Evolutionary conservation across 2,888 invertebrate species (phyloP).

Genomic region (Acleris sparsana): DNA sequence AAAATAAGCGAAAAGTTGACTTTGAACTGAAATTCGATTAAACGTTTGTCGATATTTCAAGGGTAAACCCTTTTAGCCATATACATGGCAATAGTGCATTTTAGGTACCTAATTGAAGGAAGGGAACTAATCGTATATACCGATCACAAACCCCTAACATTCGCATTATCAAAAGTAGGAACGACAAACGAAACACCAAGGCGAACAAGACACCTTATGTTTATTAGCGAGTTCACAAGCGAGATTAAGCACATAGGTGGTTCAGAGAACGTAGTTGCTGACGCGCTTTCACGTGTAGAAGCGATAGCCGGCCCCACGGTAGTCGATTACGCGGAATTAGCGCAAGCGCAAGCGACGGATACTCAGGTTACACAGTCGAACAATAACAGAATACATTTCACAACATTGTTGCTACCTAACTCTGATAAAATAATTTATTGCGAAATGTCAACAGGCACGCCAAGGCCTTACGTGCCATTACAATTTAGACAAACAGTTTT

Average conservation of each 20-base stretch:
- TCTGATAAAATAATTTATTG: not conserved
- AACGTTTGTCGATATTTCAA: no score
- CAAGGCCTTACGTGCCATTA: not conserved
- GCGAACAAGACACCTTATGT: slow-evolving; percentile 38
- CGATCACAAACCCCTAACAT: slow-evolving; percentile 5
- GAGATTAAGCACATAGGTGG: slow-evolving; percentile 9
- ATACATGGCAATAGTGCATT: no score
- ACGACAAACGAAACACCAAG: slow-evolving; percentile 38
- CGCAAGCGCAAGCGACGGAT: slow-evolving; percentile 2
- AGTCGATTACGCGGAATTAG: slow-evolving; percentile 38
- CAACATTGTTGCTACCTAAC: not conserved
- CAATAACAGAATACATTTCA: not conserved
- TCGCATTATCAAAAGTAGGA: slow-evolving; percentile 1
- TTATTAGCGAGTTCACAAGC: slow-evolving; percentile 41
- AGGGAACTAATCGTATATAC: not conserved
- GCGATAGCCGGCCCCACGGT: no score
- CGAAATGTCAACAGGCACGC: slow-evolving; percentile 1
- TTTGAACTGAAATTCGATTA: no score
- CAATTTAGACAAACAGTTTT: not conserved
- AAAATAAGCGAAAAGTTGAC: no score
- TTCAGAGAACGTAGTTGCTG: no score
- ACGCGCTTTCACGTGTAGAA: no score
- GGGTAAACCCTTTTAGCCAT: no score
- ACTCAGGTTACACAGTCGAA: not conserved
- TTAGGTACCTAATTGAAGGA: no score